Percentiles rank a stretch among this genome's conserved stretches.
Evolutionary conservation across 2,113 vertebrate species (phyloP).

Genomic region (Rana temporaria): DNA sequence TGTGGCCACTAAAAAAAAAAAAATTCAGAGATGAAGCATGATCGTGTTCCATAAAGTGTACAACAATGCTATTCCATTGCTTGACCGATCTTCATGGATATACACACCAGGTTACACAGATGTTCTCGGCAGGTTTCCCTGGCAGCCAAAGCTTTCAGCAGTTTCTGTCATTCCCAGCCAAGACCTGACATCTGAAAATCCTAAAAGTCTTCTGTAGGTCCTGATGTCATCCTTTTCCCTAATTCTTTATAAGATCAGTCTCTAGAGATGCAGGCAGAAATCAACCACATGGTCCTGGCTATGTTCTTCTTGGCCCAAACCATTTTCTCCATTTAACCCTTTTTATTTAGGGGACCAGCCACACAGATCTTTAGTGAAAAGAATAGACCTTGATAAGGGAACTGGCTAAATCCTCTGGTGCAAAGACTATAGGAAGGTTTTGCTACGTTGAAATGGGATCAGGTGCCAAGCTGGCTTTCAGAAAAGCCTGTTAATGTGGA

Average conservation of each 20-base stretch:
- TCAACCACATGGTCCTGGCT: slow-evolving; percentile 41
- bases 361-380: neutral
- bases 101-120: slow-evolving; percentile 53
- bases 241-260: slow-evolving; percentile 49
- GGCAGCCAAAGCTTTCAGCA: slow-evolving; percentile 25
- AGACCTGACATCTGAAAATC: slow-evolving; percentile 57
- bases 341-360: slow-evolving; percentile 34
- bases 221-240: slow-evolving; percentile 56
- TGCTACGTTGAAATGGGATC: neutral
- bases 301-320: slow-evolving; percentile 25
- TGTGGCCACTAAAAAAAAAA: neutral
- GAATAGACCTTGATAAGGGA: neutral
- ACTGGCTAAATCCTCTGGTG: neutral
- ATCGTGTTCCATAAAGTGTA: slow-evolving; percentile 17
- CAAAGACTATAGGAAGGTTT: neutral
- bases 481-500: neutral
- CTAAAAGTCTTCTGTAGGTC: slow-evolving; percentile 54
- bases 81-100: slow-evolving; percentile 28
- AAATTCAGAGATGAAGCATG: slow-evolving; percentile 26
- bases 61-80: slow-evolving; percentile 41
- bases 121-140: slow-evolving; percentile 58
- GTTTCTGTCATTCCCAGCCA: slow-evolving; percentile 55
- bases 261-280: slow-evolving; percentile 39
- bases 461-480: neutral
- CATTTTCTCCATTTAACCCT: slow-evolving; percentile 41